Conservation (phyloP, 2,113 vertebrate species). For the Neodontobutis hainanensis region DNA sequence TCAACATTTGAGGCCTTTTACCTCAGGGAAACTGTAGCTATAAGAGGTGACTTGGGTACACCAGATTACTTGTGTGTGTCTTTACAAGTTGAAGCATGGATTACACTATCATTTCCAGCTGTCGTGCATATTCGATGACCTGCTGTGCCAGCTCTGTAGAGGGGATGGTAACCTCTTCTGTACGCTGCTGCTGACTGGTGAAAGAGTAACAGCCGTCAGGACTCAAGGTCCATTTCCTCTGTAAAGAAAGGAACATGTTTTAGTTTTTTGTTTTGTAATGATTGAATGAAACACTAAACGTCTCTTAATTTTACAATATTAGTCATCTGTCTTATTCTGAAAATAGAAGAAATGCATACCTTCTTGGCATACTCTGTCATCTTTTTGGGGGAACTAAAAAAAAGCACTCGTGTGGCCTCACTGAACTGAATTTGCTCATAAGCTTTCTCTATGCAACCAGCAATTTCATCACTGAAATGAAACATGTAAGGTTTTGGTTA, state of each 20-base stretch:
- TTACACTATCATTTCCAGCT: slow-evolving; percentile 96
- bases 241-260: slow-evolving; percentile 35
- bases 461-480: slow-evolving; percentile 87
- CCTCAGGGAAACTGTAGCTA: slow-evolving; percentile 18
- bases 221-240: slow-evolving; percentile 90
- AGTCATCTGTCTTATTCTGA: too few relatives aligned
- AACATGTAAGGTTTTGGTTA: slow-evolving; percentile 13
- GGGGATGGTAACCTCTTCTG: slow-evolving; percentile 90
- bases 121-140: slow-evolving; percentile 92
- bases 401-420: slow-evolving; percentile 89
- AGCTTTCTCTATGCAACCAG: slow-evolving; percentile 92
- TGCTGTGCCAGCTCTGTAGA: slow-evolving; percentile 90
- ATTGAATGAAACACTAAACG: background rate
- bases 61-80: slow-evolving; percentile 36
- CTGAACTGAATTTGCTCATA: slow-evolving; percentile 91
- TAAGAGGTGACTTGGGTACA: slow-evolving; percentile 25
- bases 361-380: slow-evolving; percentile 95
- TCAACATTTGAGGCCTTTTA: slow-evolving; percentile 33
- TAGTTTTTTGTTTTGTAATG: background rate
- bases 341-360: slow-evolving; percentile 67
- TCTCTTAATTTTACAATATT: background rate
- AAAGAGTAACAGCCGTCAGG: slow-evolving; percentile 88
- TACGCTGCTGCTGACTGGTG: slow-evolving; percentile 88
- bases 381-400: slow-evolving; percentile 90
- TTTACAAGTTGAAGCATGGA: slow-evolving; percentile 48